These are phyloP conservation scores for Chymomyza costata DNA, from an alignment of 1,140 invertebrate species.

Conservation along the genomic window DNA sequence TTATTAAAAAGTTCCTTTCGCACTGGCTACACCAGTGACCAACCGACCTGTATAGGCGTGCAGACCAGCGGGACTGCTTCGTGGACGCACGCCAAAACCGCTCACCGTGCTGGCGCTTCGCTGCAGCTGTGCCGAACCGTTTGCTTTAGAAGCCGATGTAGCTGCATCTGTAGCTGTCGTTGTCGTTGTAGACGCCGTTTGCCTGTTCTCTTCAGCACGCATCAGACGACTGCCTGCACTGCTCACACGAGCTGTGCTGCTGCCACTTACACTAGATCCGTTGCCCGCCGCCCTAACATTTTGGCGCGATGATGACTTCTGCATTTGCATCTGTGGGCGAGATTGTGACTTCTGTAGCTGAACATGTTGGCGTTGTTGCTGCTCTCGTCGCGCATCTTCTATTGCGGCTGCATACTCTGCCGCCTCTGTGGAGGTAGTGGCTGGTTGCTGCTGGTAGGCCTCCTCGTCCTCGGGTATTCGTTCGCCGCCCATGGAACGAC, in stretches of 20 bases:
- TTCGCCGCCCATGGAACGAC: slow-evolving; percentile 58
- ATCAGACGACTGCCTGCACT: slow-evolving; percentile 49
- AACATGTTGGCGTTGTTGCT: slow-evolving; percentile 33
- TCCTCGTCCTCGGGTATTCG: slow-evolving; percentile 69
- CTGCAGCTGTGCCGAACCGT: slow-evolving; percentile 41
- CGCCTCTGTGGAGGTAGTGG: slow-evolving; percentile 57
- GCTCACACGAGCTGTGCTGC: slow-evolving; percentile 35
- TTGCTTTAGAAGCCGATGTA: not conserved
- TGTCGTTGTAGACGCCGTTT: not conserved
- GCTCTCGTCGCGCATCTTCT: slow-evolving; percentile 54
- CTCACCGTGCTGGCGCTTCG: slow-evolving; percentile 79
- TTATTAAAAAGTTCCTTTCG: not conserved
- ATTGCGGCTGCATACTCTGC: slow-evolving; percentile 57
- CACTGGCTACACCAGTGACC: too few relatives aligned
- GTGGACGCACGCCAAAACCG: slow-evolving; percentile 77
- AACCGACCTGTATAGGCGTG: slow-evolving; percentile 82
- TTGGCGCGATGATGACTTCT: slow-evolving; percentile 36
- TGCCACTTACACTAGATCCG: slow-evolving; percentile 8
- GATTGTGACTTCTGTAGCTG: slow-evolving; percentile 28
- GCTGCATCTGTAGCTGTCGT: too few relatives aligned
- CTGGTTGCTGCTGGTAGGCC: slow-evolving; percentile 26
- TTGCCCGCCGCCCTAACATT: slow-evolving; percentile 7
- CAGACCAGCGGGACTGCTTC: slow-evolving; percentile 83
- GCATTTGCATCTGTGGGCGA: slow-evolving; percentile 19
- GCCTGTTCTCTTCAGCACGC: slow-evolving; percentile 7